Evolutionary conservation across 2,888 invertebrate genomes (phyloP), one percentile per base, ranked within the genome.

Genomic region (Allolobophora icterica): DNA sequence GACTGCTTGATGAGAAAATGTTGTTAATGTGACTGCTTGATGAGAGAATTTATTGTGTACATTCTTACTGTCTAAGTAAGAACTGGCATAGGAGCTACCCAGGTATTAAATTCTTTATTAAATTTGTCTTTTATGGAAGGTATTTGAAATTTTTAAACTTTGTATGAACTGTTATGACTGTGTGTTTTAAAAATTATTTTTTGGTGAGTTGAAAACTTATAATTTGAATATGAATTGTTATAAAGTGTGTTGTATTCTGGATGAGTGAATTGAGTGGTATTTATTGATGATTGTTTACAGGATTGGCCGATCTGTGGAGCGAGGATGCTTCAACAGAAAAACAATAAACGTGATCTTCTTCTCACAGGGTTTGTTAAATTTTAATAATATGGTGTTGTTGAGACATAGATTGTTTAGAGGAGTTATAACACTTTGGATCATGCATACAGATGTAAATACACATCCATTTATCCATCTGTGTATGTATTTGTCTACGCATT

Each of bases 231-330:
- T 71, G 71, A 71, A 71, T 24, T 19, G 8, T 71, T 71, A n/a
- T n/a, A 21, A 52, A 52, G 52, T 71, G n/a, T 71, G 52, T 24
- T 52, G 21, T 52, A 24, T 52, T 71, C 11, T 8, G n/a, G 71
- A 6, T 71, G 30, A 71, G 71, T 71, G 30, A 71, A 30, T n/a
- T 71, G 71, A 52, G 4, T 71, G 71, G 30, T 71, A n/a, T 71
- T 71, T 71, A 13, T 17, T 71, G 30, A n/a, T 71, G n/a, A 71
- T 58, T 71, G 71, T 6, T 71, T 89, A 8, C 71, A 92, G 96
- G 96, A 97, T 30, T 99, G 99, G 99, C 98, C 98, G 0, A 97
- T 99, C 89, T 97, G 97, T 93, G 99, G 99, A 45, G 96, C 96
- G 8, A 94, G 94, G 89, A 91, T 92, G 84, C 90, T 93, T 45